Conservation (phyloP, 2,888 invertebrate species). For the Lamellibrachia satsuma region DNA sequence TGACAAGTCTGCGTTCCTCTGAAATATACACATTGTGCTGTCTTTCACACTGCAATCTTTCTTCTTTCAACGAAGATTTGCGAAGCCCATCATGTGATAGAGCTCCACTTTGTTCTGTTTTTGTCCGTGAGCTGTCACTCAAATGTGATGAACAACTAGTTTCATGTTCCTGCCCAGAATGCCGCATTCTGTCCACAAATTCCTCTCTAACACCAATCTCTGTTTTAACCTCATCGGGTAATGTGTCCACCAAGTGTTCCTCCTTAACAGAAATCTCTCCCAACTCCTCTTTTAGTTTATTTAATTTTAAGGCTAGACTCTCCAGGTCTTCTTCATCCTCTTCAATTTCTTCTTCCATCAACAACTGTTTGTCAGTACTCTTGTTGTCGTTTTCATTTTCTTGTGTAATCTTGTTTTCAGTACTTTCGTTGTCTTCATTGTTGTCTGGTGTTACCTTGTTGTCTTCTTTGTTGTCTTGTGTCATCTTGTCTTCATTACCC, state of each 20-base stretch:
- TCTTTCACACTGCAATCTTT: background rate
- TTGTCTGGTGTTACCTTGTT: background rate
- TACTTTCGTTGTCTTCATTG: background rate
- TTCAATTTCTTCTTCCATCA: background rate
- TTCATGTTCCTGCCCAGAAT: background rate
- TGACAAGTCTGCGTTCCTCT: background rate
- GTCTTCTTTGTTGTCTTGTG: background rate
- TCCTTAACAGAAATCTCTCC: background rate
- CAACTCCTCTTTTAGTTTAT: conserved; percentile 13
- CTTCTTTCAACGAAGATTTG: background rate
- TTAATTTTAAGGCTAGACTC: conserved; percentile 7
- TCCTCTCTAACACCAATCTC: too few relatives aligned
- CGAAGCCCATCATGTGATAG: background rate
- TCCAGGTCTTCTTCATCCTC: conserved; percentile 21
- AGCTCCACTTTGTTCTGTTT: background rate
- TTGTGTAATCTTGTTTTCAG: background rate
- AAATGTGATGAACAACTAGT: background rate
- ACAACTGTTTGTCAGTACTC: background rate
- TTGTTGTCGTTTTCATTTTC: conserved; percentile 20
- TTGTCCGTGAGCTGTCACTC: background rate
- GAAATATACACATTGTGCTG: background rate
- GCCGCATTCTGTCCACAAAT: background rate
- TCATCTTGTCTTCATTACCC: background rate
- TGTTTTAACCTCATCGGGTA: background rate
- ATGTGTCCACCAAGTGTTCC: background rate